These are phyloP conservation scores for Galeopterus variegatus DNA, from an alignment of 2,113 vertebrate species.

Conservation along the genomic window DNA sequence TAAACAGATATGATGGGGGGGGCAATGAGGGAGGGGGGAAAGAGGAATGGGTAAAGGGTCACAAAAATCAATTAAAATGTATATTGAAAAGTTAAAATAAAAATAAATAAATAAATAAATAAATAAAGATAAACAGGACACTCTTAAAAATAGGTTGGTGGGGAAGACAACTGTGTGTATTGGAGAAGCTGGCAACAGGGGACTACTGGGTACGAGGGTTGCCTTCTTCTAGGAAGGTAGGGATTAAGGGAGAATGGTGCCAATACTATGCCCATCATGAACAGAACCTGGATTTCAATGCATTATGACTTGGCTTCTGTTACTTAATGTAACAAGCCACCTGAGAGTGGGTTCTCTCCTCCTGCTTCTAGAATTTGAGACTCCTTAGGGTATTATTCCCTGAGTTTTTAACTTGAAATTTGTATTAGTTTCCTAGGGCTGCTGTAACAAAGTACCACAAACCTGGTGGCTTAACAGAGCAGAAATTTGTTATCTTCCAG, in stretches of 20 bases:
- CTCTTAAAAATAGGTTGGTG: background rate
- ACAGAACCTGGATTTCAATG: background rate
- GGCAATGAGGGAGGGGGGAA: no score
- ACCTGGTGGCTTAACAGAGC: background rate
- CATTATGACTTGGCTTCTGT: background rate
- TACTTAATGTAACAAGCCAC: background rate
- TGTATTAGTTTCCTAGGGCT: background rate
- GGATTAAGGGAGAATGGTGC: background rate
- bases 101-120: no score
- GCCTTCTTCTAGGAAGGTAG: background rate
- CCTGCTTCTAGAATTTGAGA: background rate
- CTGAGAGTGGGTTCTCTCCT: background rate
- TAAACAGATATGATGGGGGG: no score
- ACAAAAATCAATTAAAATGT: no score
- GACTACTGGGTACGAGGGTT: accelerated
- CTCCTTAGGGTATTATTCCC: background rate
- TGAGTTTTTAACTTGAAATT: background rate
- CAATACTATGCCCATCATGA: no score
- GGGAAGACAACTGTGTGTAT: background rate
- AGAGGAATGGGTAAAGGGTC: no score
- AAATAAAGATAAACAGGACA: background rate
- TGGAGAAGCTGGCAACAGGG: background rate
- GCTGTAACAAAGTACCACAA: background rate
- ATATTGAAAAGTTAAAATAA: no score
- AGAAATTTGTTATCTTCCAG: background rate